Evolutionary conservation across 1,140 invertebrate species (phyloP), one percentile per base, ranked within the genome.

Genomic region (Aphidius gifuensis): DNA sequence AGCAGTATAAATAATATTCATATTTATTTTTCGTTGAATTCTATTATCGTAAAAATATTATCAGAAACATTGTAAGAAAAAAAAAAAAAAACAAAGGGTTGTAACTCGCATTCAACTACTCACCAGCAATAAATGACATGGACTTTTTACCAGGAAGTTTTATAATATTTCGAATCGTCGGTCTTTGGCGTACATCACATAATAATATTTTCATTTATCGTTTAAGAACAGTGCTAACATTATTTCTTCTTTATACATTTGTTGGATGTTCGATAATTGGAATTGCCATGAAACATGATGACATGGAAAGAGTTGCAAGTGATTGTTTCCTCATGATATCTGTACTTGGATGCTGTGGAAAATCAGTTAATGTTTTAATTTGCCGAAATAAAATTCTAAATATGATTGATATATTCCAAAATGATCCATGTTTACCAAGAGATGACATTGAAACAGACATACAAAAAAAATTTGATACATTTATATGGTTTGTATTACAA

Each of bases 211-310:
- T 0, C 1, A 16, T 16, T 16, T 16, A 16, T 16, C 16, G 16
- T 16, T 16, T 16, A 16, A 16, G 16, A 16, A 16, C 16, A 16
- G 16, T 45, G n/a, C 21, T 63, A 6, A 53, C 48, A 46, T 53
- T 63, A 21, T 58, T 58, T 21, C 32, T 63, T 5, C 50, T 63
- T 6, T 63, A 63, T 47, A 51, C 61, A 21, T 63, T 63, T 43
- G 47, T 56, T 9, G 50, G 50, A 8, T 58, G 46, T 39, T 57
- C 55, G 0, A 53, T 58, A 16, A 16, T 58, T n/a, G 61, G 61
- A 53, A 43, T 63, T n/a, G 44, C 58, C 2, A 9, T 50, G 0
- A 16, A 39, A n/a, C 40, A 57, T 39, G 43, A 57, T 11, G 42
- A 48, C 38, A 58, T 63, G 7, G 47, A n/a, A 8, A 56, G 50